Percentiles rank a stretch among this genome's conserved stretches.
These are phyloP conservation scores for Calliopsis andreniformis DNA, from an alignment of 1,140 invertebrate species.

Conservation along the genomic window DNA sequence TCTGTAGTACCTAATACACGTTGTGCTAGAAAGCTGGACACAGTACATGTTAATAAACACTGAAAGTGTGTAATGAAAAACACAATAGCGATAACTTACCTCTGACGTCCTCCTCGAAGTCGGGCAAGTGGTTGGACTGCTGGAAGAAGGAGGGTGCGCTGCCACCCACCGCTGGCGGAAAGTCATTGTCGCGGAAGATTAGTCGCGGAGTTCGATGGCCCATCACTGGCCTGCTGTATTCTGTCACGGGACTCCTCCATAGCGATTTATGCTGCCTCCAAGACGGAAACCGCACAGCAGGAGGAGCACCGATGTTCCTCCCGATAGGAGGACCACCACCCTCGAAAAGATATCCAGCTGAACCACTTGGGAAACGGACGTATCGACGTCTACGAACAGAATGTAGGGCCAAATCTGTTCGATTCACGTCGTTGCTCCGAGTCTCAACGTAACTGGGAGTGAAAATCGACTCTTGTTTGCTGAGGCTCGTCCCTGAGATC, in stretches of 20 bases:
- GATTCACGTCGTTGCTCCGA: slow-evolving; percentile 31
- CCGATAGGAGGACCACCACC: slow-evolving; percentile 52
- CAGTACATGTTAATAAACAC: too few species aligned
- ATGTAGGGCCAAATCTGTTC: slow-evolving; percentile 5
- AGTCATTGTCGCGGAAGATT: slow-evolving; percentile 81
- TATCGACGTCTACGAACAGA: slow-evolving; percentile 67
- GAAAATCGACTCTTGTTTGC: slow-evolving; percentile 6
- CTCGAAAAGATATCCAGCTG: slow-evolving; percentile 66
- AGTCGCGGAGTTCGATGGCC: slow-evolving; percentile 80
- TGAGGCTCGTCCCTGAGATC: slow-evolving; percentile 8
- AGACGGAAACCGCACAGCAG: slow-evolving; percentile 62
- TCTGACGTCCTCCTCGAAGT: slow-evolving; percentile 78
- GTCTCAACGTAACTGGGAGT: slow-evolving; percentile 1
- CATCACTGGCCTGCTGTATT: slow-evolving; percentile 78
- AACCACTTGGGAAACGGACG: slow-evolving; percentile 63
- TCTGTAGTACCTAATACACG: too few species aligned
- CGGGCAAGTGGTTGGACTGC: slow-evolving; percentile 75
- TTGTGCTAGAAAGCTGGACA: too few species aligned
- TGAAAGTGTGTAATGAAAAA: too few species aligned
- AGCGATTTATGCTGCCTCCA: slow-evolving; percentile 78
- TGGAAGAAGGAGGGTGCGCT: slow-evolving; percentile 75
- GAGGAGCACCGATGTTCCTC: slow-evolving; percentile 63
- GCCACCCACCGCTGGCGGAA: slow-evolving; percentile 68
- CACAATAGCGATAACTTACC: too few species aligned
- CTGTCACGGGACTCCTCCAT: slow-evolving; percentile 70